phyloP scores from a whole-genome alignment of 2,797 vertebrate genomes.

The Apogon talboti region DNA sequence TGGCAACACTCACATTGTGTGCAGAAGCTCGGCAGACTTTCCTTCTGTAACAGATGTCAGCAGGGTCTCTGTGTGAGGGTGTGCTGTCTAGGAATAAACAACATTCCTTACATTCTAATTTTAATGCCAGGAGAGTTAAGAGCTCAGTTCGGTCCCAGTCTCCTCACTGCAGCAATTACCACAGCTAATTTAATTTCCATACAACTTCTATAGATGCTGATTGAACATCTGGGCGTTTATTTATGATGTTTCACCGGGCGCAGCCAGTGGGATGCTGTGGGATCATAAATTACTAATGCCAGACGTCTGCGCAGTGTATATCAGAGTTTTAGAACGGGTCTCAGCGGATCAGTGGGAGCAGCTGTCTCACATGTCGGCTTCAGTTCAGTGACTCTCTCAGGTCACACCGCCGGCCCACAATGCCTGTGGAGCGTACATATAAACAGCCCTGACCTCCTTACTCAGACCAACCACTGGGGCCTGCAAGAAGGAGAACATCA shows the following conservation, averaged over 20 bases:
- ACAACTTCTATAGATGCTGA: constrained; percentile 14
- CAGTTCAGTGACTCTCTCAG: constrained; percentile 33
- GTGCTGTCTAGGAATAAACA: constrained; percentile 7
- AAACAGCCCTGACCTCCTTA: constrained; percentile 36
- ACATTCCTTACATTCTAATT: constrained; percentile 6
- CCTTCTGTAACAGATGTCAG: background rate
- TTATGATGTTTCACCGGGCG: constrained; percentile 21
- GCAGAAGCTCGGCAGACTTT: constrained; percentile 7
- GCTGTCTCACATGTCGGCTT: constrained; percentile 40
- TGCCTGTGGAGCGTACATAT: constrained; percentile 23
- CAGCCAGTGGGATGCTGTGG: constrained; percentile 4
- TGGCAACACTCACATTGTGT: background rate
- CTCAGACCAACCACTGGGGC: constrained; percentile 15
- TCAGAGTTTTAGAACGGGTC: constrained; percentile 53
- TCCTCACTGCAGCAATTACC: constrained; percentile 18
- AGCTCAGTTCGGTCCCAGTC: background rate
- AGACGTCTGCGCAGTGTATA: constrained; percentile 14
- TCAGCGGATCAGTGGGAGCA: constrained; percentile 36
- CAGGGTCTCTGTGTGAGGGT: background rate
- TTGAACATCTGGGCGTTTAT: constrained; percentile 47
- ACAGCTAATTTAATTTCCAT: constrained; percentile 29
- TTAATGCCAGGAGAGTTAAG: background rate
- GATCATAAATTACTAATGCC: constrained; percentile 23
- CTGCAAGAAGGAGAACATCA: background rate
- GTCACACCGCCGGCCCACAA: constrained; percentile 28